Percentiles rank a stretch among this genome's conserved stretches.
Conservation (phyloP, 2,888 invertebrate genomes). For the Nomada fabriciana region DNA sequence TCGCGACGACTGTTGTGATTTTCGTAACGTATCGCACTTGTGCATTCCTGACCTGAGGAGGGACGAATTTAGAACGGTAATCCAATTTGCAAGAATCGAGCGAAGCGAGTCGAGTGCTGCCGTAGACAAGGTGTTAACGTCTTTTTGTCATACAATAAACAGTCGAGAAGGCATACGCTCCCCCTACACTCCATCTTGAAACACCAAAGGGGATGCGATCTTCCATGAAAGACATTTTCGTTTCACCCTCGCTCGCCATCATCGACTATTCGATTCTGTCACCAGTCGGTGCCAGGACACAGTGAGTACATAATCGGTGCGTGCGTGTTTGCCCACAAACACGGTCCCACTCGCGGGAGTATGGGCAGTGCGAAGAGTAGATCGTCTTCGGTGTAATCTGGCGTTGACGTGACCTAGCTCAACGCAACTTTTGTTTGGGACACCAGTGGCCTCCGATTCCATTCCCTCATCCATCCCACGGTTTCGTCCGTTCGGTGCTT, state of each 20-base stretch:
- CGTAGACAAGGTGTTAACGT: background rate
- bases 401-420: constrained; percentile 72
- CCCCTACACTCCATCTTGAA: constrained; percentile 12
- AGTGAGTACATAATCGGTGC: constrained; percentile 34
- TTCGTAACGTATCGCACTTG: background rate
- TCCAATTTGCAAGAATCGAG: background rate
- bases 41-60: background rate
- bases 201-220: constrained; percentile 1
- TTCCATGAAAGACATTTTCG: constrained; percentile 5
- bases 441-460: constrained; percentile 49
- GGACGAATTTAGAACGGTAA: background rate
- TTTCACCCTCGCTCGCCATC: constrained; percentile 28
- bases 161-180: constrained; percentile 8
- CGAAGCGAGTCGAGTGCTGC: background rate
- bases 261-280: constrained; percentile 48
- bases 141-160: constrained; percentile 13
- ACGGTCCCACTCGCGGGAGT: constrained; percentile 19
- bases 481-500: constrained; percentile 7
- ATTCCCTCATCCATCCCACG: constrained; percentile 1
- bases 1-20: background rate
- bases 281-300: constrained; percentile 39
- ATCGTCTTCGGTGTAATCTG: constrained; percentile 70
- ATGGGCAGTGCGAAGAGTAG: constrained; percentile 59
- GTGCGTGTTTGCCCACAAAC: constrained; percentile 43
- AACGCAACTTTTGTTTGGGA: constrained; percentile 69